Evolutionary conservation across 2,888 invertebrate genomes (phyloP).

Genomic region (Polylopha cassiicola): DNA sequence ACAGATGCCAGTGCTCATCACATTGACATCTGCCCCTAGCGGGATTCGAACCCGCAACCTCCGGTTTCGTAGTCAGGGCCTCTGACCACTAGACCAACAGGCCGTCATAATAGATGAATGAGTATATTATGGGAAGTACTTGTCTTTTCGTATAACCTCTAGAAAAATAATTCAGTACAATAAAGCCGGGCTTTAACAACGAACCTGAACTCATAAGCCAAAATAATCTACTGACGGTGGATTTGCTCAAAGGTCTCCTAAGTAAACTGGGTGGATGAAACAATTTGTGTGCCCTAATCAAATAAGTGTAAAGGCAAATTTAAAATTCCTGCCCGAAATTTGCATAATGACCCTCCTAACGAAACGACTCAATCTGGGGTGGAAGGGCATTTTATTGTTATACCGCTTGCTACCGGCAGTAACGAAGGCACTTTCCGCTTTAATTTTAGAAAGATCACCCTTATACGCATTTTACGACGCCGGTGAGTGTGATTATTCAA

Average conservation of each 20-base stretch:
- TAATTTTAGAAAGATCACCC: conserved; percentile 21
- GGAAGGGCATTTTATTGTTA: conserved; percentile 31
- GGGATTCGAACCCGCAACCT: too few species aligned
- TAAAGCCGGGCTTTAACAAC: conserved; percentile 8
- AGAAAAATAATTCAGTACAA: conserved; percentile 9
- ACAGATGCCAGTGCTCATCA: too few species aligned
- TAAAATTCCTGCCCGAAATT: conserved; percentile 52
- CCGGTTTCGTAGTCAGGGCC: too few species aligned
- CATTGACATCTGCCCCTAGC: too few species aligned
- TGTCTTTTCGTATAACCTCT: too few species aligned
- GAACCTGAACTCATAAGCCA: conserved; percentile 14
- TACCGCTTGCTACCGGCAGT: conserved; percentile 29
- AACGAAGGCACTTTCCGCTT: conserved; percentile 16
- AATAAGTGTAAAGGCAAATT: conserved; percentile 60
- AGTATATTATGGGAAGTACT: too few species aligned
- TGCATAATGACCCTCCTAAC: conserved; percentile 51
- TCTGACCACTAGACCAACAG: too few species aligned
- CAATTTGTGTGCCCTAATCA: conserved; percentile 64
- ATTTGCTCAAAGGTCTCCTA: conserved; percentile 32
- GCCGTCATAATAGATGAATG: too few species aligned
- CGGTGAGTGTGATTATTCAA: conserved; percentile 17
- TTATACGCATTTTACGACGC: conserved; percentile 15
- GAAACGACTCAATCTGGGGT: conserved; percentile 54
- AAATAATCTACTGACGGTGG: conserved; percentile 37
- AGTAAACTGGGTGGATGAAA: conserved; percentile 52